These are phyloP conservation scores for Cistogaster globosa DNA, from an alignment of 2,888 invertebrate genomes.

Conservation along the genomic window DNA sequence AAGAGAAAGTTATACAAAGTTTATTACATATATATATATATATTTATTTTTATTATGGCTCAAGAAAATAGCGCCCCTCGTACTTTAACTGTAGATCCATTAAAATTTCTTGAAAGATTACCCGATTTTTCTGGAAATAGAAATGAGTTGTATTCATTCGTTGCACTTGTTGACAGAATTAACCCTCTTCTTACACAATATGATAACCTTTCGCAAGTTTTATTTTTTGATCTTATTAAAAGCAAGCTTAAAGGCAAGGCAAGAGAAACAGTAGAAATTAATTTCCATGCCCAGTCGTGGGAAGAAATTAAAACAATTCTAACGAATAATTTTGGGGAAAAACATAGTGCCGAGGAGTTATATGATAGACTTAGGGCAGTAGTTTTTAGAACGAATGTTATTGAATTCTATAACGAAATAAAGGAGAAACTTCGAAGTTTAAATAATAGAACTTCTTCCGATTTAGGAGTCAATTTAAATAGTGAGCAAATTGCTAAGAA, in stretches of 20 bases:
- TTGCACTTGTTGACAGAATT: slow-evolving; percentile 13
- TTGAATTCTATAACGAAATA: background rate
- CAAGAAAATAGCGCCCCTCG: background rate
- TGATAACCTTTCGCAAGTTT: slow-evolving; percentile 31
- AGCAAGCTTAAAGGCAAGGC: slow-evolving; percentile 1
- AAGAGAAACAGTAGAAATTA: background rate
- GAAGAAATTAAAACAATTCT: background rate
- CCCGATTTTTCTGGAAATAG: slow-evolving; percentile 33
- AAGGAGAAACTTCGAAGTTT: background rate
- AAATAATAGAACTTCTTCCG: background rate
- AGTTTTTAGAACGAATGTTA: background rate
- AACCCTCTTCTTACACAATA: slow-evolving; percentile 21
- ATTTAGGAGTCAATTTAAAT: background rate
- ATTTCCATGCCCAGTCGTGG: slow-evolving; percentile 1
- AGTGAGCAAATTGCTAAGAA: background rate
- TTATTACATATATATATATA: background rate
- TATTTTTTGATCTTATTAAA: slow-evolving; percentile 38
- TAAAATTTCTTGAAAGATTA: slow-evolving; percentile 15
- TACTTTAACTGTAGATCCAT: slow-evolving; percentile 9
- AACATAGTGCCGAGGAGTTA: too few species aligned
- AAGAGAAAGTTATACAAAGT: background rate
- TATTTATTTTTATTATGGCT: slow-evolving; percentile 2
- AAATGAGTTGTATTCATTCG: background rate
- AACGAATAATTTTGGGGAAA: background rate
- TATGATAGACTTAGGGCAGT: background rate